Conservation (phyloP, 2,113 vertebrate genomes). For the Pantherophis guttatus region DNA sequence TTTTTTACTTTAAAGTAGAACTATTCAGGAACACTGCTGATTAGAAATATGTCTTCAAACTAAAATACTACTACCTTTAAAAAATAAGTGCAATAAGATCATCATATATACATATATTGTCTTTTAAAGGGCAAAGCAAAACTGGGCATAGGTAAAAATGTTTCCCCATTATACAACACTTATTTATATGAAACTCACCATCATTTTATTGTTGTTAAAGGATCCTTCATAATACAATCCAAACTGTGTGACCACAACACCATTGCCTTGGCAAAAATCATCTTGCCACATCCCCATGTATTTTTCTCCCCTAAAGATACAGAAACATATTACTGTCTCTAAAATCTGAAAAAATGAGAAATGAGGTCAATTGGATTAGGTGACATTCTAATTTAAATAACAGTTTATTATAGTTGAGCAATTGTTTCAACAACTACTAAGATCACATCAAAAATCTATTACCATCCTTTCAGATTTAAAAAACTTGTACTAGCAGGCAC, state of each 20-base stretch:
- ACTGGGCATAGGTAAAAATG: neutral
- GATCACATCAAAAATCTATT: neutral
- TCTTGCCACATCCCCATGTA: slow-evolving; percentile 99
- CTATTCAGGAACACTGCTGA: neutral
- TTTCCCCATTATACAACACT: neutral
- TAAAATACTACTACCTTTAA: neutral
- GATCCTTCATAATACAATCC: slow-evolving; percentile 94
- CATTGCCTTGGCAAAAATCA: slow-evolving; percentile 86
- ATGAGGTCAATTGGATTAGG: neutral
- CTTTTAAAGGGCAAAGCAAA: neutral
- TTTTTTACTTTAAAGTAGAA: neutral
- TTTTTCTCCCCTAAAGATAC: slow-evolving; percentile 86
- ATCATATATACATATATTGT: neutral
- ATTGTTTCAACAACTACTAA: neutral
- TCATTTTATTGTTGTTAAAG: slow-evolving; percentile 95
- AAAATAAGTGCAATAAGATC: neutral
- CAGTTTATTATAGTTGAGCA: neutral
- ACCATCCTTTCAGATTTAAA: neutral
- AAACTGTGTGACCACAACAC: slow-evolving; percentile 97
- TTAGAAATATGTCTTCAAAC: neutral
- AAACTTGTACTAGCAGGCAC: neutral
- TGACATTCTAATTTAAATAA: neutral
- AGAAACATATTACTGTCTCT: slow-evolving; percentile 3
- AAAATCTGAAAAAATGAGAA: neutral
- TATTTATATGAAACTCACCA: slow-evolving; percentile 73